Evolutionary conservation across 2,797 vertebrate species (phyloP).

Genomic region (Chelon labrosus): DNA sequence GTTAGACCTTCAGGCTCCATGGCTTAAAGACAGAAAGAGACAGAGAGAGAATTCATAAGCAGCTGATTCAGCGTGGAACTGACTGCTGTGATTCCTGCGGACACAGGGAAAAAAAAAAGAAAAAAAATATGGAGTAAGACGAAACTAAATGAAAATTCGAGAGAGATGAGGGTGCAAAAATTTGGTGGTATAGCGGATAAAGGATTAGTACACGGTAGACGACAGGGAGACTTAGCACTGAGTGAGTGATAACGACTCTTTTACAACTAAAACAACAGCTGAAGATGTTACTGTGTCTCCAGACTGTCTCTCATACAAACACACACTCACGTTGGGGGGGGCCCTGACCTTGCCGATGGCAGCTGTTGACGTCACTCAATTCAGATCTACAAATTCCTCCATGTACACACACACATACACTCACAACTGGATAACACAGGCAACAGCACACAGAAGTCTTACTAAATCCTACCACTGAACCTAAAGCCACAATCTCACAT

Average conservation of each 20-base stretch:
- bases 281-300: slow-evolving; percentile 73
- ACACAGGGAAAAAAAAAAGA: slow-evolving; percentile 12
- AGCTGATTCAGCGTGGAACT: slow-evolving; percentile 63
- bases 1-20: slow-evolving; percentile 76
- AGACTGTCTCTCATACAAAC: slow-evolving; percentile 51
- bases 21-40: slow-evolving; percentile 58
- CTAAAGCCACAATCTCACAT: background rate
- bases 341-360: slow-evolving; percentile 57
- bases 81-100: slow-evolving; percentile 52
- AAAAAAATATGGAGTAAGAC: background rate
- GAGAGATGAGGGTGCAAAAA: background rate
- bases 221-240: slow-evolving; percentile 1
- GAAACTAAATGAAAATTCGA: slow-evolving; percentile 14
- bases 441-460: slow-evolving; percentile 7
- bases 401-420: slow-evolving; percentile 7
- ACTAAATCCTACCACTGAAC: slow-evolving; percentile 7
- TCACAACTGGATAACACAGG: slow-evolving; percentile 14
- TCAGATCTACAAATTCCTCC: slow-evolving; percentile 20
- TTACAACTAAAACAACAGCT: slow-evolving; percentile 69
- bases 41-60: slow-evolving; percentile 71
- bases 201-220: background rate
- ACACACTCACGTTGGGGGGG: slow-evolving; percentile 16
- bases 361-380: slow-evolving; percentile 71
- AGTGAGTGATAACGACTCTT: slow-evolving; percentile 46
- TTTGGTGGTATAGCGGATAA: background rate